Evolutionary conservation across 2,888 invertebrate genomes (phyloP).

Genomic region (Callyntrura guangdongensis): DNA sequence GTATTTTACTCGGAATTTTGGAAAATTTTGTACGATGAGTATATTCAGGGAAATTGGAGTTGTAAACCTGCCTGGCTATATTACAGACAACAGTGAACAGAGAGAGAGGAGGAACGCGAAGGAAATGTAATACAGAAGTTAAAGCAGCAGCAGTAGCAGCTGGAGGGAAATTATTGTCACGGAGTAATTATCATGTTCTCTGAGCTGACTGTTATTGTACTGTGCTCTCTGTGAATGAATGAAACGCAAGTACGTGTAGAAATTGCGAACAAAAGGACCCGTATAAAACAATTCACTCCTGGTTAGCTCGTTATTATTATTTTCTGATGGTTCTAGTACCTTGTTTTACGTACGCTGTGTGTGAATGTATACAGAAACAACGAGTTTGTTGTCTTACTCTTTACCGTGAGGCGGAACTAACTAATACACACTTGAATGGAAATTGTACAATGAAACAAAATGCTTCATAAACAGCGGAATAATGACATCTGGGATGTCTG

Average conservation of each 20-base stretch:
- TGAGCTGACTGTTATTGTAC: constrained; percentile 71
- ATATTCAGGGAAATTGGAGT: background rate
- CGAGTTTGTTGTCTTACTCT: constrained; percentile 10
- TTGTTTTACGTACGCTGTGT: constrained; percentile 5
- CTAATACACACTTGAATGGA: constrained; percentile 58
- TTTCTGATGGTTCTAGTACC: background rate
- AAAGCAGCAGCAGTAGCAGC: constrained; percentile 60
- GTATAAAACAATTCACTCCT: constrained; percentile 50
- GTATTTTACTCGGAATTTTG: constrained; percentile 59
- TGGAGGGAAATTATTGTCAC: constrained; percentile 76
- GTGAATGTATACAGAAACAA: background rate
- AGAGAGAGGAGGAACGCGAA: constrained; percentile 14
- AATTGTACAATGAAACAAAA: constrained; percentile 61
- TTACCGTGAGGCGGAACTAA: constrained; percentile 43
- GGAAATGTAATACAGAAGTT: constrained; percentile 27
- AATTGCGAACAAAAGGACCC: constrained; percentile 60
- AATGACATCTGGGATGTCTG: no score
- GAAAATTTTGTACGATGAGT: constrained; percentile 47
- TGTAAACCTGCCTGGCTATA: no score
- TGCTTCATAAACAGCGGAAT: constrained; percentile 51
- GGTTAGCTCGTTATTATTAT: constrained; percentile 48
- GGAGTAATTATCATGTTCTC: constrained; percentile 72
- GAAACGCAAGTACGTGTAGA: no score
- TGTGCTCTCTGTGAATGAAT: no score
- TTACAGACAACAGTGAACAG: no score